Conservation (phyloP, 2,113 vertebrate species). For the Dascyllus trimaculatus region DNA sequence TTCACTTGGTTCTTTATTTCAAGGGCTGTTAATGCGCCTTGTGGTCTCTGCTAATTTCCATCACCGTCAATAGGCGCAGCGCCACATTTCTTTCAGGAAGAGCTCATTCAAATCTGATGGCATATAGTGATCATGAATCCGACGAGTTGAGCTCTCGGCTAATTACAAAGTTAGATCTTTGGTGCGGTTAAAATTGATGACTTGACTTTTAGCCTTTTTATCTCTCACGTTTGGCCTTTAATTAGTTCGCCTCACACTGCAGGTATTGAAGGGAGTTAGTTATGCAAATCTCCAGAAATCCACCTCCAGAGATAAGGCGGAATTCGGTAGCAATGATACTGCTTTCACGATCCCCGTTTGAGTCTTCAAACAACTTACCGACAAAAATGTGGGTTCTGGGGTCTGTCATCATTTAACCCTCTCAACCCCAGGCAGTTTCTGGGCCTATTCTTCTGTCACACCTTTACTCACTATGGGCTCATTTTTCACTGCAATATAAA, state of each 20-base stretch:
- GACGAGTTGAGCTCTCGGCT: constrained; percentile 30
- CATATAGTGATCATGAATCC: constrained; percentile 38
- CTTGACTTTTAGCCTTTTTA: constrained; percentile 48
- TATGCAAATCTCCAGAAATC: constrained; percentile 34
- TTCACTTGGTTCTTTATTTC: constrained; percentile 52
- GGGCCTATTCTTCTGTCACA: no score
- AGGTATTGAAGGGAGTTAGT: constrained; percentile 16
- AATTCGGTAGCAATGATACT: background rate
- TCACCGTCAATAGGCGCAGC: constrained; percentile 12
- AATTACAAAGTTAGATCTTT: constrained; percentile 59
- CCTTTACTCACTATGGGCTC: no score
- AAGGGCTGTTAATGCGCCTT: constrained; percentile 41
- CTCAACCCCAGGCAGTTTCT: no score
- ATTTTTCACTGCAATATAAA: no score
- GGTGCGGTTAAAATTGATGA: constrained; percentile 50
- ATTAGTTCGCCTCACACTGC: constrained; percentile 43
- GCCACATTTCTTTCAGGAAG: constrained; percentile 15
- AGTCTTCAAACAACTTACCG: background rate
- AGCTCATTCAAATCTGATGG: constrained; percentile 43
- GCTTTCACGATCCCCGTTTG: background rate
- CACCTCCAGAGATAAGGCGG: background rate
- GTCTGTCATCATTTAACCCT: no score
- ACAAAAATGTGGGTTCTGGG: no score
- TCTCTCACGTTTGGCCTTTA: constrained; percentile 42
- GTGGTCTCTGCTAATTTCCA: constrained; percentile 52